Conservation (phyloP, 2,888 invertebrate species). For the Drosophila demipolita region DNA sequence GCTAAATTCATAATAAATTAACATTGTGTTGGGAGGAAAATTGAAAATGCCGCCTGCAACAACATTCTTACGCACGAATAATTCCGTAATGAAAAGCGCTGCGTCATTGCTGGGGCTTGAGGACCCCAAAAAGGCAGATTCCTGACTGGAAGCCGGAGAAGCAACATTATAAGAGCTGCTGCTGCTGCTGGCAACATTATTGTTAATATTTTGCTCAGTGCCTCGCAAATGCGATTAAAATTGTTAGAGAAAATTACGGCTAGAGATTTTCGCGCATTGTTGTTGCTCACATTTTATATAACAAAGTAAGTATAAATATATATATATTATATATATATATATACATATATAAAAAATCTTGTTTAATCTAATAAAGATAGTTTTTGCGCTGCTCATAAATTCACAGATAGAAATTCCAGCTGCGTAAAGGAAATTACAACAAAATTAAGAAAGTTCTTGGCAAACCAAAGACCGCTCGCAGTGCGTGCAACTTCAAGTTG, state of each 20-base stretch:
- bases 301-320: slow-evolving; percentile 6
- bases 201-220: slow-evolving; percentile 69
- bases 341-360: slow-evolving; percentile 24
- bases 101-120: slow-evolving; percentile 36
- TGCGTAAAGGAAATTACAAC: slow-evolving; percentile 78
- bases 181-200: slow-evolving; percentile 57
- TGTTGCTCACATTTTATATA: slow-evolving; percentile 22
- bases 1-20: slow-evolving; percentile 80
- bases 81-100: slow-evolving; percentile 77
- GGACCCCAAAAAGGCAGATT: slow-evolving; percentile 35
- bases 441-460: slow-evolving; percentile 77
- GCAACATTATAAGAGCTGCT: background rate
- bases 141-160: slow-evolving; percentile 8
- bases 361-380: slow-evolving; percentile 81
- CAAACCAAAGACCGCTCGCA: slow-evolving; percentile 53
- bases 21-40: slow-evolving; percentile 61
- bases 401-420: slow-evolving; percentile 81
- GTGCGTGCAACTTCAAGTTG: slow-evolving; percentile 77
- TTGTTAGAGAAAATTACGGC: slow-evolving; percentile 77
- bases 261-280: slow-evolving; percentile 62
- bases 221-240: slow-evolving; percentile 78
- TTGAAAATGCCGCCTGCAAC: slow-evolving; percentile 72
- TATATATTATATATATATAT: slow-evolving; percentile 9
- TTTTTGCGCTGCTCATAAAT: slow-evolving; percentile 73
- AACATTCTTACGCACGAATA: slow-evolving; percentile 80